phyloP scores from a whole-genome alignment of 2,888 invertebrate species.

The Macropis europaea region DNA sequence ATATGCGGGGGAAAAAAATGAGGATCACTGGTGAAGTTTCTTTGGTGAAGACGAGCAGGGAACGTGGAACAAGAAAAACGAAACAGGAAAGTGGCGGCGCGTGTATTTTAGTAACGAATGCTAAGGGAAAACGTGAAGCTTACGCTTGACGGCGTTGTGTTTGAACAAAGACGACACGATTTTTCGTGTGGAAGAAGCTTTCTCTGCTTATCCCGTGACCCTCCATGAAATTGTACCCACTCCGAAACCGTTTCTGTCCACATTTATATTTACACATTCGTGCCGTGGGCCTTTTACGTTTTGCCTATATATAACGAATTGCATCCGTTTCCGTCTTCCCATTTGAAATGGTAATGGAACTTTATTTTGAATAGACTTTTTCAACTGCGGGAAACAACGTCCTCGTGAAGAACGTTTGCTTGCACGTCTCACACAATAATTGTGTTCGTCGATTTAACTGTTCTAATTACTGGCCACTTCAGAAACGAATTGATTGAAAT shows the following conservation, averaged over 20 bases:
- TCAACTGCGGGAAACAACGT: conserved; percentile 8
- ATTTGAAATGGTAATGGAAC: conserved; percentile 42
- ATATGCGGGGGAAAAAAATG: conserved; percentile 10
- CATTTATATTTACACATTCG: conserved; percentile 56
- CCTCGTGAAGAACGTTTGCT: background rate
- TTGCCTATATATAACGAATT: conserved; percentile 56
- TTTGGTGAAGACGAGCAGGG: conserved; percentile 23
- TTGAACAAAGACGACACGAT: conserved; percentile 38
- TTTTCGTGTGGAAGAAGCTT: conserved; percentile 33
- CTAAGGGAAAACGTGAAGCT: conserved; percentile 38
- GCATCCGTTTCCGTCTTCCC: conserved; percentile 61
- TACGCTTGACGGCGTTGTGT: conserved; percentile 5
- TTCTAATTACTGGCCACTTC: background rate
- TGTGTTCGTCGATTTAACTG: background rate
- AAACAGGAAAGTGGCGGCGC: conserved; percentile 52
- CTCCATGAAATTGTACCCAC: conserved; percentile 15
- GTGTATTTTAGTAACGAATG: conserved; percentile 62
- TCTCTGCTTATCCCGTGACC: background rate
- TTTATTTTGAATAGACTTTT: conserved; percentile 22
- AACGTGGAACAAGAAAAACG: conserved; percentile 51
- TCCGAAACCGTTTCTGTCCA: background rate
- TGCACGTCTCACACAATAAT: background rate
- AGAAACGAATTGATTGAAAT: no score
- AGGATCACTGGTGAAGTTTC: conserved; percentile 50
- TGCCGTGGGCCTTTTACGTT: conserved; percentile 18